Percentiles rank a stretch among this genome's conserved stretches.
These are phyloP conservation scores for Diloba caeruleocephala DNA, from an alignment of 2,888 invertebrate species.

Conservation along the genomic window DNA sequence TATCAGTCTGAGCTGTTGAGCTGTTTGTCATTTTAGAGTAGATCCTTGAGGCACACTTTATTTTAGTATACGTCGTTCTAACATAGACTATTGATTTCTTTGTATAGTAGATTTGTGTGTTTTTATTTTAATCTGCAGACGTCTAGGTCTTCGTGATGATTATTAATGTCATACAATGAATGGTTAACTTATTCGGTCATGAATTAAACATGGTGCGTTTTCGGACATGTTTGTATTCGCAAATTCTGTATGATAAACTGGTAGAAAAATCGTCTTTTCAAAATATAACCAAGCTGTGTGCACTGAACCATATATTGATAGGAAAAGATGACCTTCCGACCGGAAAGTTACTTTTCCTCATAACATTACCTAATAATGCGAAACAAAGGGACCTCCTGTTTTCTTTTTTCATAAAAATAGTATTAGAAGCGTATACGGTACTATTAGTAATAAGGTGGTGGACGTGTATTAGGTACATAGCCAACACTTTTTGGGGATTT, in stretches of 20 bases:
- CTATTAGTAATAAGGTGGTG: conserved; percentile 38
- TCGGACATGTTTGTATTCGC: background rate
- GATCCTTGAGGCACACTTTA: too few relatives aligned
- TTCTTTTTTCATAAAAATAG: conserved; percentile 50
- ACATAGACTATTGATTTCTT: too few relatives aligned
- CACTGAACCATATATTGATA: conserved; percentile 63
- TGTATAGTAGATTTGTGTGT: too few relatives aligned
- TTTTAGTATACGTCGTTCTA: too few relatives aligned
- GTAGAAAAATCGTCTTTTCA: conserved; percentile 27
- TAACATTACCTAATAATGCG: conserved; percentile 69
- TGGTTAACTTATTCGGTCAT: background rate
- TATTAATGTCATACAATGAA: background rate
- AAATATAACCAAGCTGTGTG: conserved; percentile 50
- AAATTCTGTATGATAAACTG: background rate
- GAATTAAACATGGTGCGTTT: background rate
- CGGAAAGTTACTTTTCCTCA: conserved; percentile 70
- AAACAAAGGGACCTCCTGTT: conserved; percentile 66
- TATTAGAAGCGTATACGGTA: conserved; percentile 33
- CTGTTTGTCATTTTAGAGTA: too few relatives aligned
- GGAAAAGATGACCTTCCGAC: conserved; percentile 64
- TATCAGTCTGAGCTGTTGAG: too few relatives aligned
- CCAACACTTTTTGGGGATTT: conserved; percentile 28
- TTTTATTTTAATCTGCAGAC: too few relatives aligned
- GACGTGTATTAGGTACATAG: conserved; percentile 26
- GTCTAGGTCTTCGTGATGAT: too few relatives aligned